A percentile compares a stretch with the other conserved stretches of the same genome.
Conservation (phyloP, 2,113 vertebrate species). For the Crypturellus undulatus region DNA sequence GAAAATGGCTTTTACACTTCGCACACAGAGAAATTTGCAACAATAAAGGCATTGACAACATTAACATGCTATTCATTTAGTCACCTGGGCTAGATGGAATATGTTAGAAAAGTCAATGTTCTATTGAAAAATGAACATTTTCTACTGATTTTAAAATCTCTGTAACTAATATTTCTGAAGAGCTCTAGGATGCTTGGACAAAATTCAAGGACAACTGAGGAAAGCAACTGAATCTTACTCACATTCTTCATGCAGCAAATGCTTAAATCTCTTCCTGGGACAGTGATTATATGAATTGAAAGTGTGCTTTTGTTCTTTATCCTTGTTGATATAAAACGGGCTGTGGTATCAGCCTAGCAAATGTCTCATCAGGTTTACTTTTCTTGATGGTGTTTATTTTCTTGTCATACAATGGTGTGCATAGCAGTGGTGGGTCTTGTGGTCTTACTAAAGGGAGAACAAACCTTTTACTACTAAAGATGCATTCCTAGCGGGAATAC, state of each 20-base stretch:
- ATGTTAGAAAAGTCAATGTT: not conserved
- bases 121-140: not conserved
- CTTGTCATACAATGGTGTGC: not conserved
- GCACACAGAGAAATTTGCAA: not conserved
- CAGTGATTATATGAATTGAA: not conserved
- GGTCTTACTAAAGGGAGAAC: accelerated
- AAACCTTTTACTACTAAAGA: not conserved
- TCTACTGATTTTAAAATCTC: not conserved
- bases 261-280: not conserved
- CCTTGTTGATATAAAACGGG: not conserved
- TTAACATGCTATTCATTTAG: not conserved
- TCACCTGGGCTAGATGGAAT: not conserved
- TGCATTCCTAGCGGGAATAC: not conserved
- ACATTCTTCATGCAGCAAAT: not conserved
- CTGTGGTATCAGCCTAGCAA: not conserved
- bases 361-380: accelerated
- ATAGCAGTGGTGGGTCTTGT: accelerated
- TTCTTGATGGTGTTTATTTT: accelerated
- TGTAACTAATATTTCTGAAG: not conserved
- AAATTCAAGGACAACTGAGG: not conserved
- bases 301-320: accelerated
- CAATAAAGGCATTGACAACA: not conserved
- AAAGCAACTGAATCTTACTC: not conserved
- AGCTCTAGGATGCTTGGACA: not conserved
- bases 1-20: not conserved